These are phyloP conservation scores for Colletes latitarsis DNA, from an alignment of 1,140 invertebrate genomes.

Conservation along the genomic window DNA sequence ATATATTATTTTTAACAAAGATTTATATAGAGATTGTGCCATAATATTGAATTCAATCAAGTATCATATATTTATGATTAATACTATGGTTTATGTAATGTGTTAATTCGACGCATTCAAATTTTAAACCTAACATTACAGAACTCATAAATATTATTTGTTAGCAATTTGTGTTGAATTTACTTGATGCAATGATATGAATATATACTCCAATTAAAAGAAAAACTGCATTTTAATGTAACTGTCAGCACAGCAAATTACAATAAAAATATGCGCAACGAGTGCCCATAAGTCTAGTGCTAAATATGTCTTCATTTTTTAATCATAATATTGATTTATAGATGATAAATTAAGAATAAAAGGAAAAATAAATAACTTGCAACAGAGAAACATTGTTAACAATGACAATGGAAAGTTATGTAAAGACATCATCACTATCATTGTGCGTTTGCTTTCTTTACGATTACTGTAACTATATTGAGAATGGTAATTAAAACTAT, in stretches of 20 bases:
- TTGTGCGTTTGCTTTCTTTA: neutral
- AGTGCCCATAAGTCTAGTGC: too few species aligned
- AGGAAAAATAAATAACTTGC: neutral
- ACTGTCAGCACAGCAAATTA: too few species aligned
- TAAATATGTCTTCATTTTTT: neutral
- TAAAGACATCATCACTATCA: neutral
- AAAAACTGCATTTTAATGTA: too few species aligned
- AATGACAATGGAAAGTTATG: too few species aligned
- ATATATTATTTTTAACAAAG: neutral
- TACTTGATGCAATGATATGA: too few species aligned
- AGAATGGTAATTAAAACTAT: neutral
- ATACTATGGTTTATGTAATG: neutral
- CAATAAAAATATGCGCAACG: too few species aligned
- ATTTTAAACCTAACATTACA: too few species aligned
- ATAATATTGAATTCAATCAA: neutral
- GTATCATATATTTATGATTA: neutral
- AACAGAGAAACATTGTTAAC: too few species aligned
- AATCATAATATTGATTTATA: constrained; percentile 14
- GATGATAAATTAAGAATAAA: neutral
- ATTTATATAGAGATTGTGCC: neutral
- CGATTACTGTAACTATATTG: neutral
- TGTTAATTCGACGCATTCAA: neutral
- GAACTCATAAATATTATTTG: too few species aligned
- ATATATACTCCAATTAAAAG: too few species aligned
- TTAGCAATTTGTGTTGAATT: too few species aligned